phyloP scores from a whole-genome alignment of 2,888 invertebrate genomes.

The Platerodrilus igneus region DNA sequence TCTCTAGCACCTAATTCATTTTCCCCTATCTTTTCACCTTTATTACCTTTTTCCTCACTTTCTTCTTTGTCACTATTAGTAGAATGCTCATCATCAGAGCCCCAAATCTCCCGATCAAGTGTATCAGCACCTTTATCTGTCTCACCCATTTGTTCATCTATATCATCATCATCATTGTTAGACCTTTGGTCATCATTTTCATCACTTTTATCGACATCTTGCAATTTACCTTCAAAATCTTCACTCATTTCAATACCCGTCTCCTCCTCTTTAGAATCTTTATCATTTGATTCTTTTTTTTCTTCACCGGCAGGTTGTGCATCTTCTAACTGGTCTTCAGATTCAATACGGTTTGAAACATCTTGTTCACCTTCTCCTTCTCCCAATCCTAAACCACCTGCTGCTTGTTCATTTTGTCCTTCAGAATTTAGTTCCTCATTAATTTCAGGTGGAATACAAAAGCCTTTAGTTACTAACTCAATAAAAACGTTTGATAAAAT shows the following conservation, averaged over 20 bases:
- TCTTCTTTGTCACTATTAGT: constrained; percentile 16
- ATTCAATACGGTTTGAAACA: constrained; percentile 85
- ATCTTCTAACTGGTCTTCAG: constrained; percentile 91
- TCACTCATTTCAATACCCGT: constrained; percentile 95
- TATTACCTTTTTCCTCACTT: constrained; percentile 49
- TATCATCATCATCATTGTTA: constrained; percentile 74
- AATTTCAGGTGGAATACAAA: constrained; percentile 86
- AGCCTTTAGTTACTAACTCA: constrained; percentile 81
- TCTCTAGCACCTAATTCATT: constrained; percentile 76
- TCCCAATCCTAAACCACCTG: constrained; percentile 82
- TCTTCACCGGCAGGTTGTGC: constrained; percentile 78
- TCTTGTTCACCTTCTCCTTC: constrained; percentile 93
- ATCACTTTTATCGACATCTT: constrained; percentile 70
- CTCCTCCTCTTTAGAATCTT: constrained; percentile 81
- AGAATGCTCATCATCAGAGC: constrained; percentile 71
- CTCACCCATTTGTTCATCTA: constrained; percentile 96
- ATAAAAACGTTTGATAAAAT: constrained; percentile 79
- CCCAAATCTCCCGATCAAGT: constrained; percentile 76
- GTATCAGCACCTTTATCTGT: constrained; percentile 82
- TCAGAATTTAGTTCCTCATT: constrained; percentile 65
- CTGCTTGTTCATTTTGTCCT: constrained; percentile 45
- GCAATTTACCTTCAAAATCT: constrained; percentile 86
- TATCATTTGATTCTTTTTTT: constrained; percentile 58
- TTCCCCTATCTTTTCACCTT: constrained; percentile 59
- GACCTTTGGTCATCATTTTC: constrained; percentile 58